Conservation (phyloP, 2,797 vertebrate genomes). For the Oryzias dopingdopingensis region DNA sequence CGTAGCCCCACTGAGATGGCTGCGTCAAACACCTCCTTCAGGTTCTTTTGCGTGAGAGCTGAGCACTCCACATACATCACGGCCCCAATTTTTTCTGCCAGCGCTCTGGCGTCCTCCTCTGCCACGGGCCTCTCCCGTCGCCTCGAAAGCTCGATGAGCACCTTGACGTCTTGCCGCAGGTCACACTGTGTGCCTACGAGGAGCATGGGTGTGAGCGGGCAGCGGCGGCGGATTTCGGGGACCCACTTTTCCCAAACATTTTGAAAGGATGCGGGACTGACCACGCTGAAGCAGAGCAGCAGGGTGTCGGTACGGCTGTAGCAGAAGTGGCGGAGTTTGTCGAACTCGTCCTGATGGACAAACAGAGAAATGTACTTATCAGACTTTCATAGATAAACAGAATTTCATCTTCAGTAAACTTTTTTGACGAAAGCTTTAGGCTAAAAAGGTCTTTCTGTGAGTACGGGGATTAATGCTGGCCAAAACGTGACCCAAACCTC, state of each 20-base stretch:
- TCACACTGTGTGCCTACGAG: conserved; percentile 89
- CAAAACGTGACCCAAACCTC: conserved; percentile 46
- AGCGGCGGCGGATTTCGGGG: conserved; percentile 82
- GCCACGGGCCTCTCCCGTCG: conserved; percentile 78
- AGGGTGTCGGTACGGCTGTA: conserved; percentile 83
- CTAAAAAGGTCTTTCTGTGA: conserved; percentile 59
- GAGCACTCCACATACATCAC: conserved; percentile 85
- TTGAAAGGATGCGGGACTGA: conserved; percentile 85
- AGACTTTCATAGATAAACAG: not conserved
- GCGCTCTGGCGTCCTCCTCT: conserved; percentile 76
- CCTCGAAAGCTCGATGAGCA: conserved; percentile 82
- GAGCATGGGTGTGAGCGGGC: conserved; percentile 80
- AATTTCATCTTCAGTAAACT: conserved; percentile 37
- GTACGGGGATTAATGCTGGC: conserved; percentile 57
- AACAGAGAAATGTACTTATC: conserved; percentile 19
- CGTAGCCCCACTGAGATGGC: conserved; percentile 81
- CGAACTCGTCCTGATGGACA: conserved; percentile 80
- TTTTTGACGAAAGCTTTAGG: conserved; percentile 59
- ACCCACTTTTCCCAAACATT: conserved; percentile 87
- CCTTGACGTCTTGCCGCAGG: conserved; percentile 86
- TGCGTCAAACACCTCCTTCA: conserved; percentile 87
- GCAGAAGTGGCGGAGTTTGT: conserved; percentile 87
- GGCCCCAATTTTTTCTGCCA: conserved; percentile 79
- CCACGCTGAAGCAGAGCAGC: conserved; percentile 88
- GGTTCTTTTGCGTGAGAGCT: conserved; percentile 86